Percentiles rank a stretch among this genome's conserved stretches.
Conservation (phyloP, 1,140 invertebrate genomes). For the Platyscapa corneri region DNA sequence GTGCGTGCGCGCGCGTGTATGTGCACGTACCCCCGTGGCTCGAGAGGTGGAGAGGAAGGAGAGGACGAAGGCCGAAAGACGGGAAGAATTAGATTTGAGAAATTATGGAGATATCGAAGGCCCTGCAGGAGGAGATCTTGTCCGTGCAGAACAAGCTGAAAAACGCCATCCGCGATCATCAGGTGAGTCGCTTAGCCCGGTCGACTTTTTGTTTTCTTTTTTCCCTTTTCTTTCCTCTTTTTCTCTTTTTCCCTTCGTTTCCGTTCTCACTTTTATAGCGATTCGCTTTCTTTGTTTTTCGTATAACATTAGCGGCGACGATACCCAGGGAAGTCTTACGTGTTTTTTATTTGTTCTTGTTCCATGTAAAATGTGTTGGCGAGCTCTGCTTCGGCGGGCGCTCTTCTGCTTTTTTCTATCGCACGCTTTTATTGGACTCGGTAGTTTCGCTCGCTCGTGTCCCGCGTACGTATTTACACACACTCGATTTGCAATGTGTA, state of each 20-base stretch:
- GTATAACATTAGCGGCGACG: no score
- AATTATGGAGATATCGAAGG: conserved; percentile 79
- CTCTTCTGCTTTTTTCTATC: conserved; percentile 4
- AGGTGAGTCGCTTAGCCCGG: conserved; percentile 74
- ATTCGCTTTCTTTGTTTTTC: no score
- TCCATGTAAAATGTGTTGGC: neutral
- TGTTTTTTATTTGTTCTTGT: neutral
- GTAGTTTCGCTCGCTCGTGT: neutral
- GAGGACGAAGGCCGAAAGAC: neutral
- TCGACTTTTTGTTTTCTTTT: neutral
- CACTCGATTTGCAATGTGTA: neutral
- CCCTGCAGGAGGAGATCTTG: conserved; percentile 79
- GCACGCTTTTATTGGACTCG: neutral
- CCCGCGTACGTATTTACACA: neutral
- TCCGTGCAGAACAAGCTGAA: conserved; percentile 79
- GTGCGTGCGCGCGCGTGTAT: neutral
- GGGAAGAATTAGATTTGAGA: neutral
- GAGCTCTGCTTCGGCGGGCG: neutral
- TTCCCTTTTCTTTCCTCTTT: neutral
- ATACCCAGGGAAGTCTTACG: neutral
- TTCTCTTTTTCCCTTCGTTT: no score
- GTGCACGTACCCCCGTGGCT: neutral
- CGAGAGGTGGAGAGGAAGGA: neutral
- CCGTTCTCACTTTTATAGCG: no score
- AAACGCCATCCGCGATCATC: conserved; percentile 80